phyloP scores from a whole-genome alignment of 1,140 invertebrate species.

The Bombus affinis region DNA sequence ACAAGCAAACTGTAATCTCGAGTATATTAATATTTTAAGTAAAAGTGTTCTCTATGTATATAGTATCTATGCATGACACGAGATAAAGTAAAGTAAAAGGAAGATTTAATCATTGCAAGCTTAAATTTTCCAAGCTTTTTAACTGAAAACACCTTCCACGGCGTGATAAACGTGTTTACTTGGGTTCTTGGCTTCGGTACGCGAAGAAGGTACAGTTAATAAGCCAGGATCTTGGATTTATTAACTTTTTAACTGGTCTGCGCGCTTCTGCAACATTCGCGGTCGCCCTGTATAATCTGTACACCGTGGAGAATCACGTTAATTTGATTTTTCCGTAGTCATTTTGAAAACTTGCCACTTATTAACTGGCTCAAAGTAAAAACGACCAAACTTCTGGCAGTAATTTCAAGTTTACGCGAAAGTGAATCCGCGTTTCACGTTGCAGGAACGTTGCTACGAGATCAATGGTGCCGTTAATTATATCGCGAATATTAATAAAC shows the following conservation, averaged over 20 bases:
- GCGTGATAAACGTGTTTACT: not conserved
- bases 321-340: slow-evolving; percentile 22
- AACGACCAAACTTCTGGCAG: not conserved
- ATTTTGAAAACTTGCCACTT: slow-evolving; percentile 9
- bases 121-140: slow-evolving; percentile 1
- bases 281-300: not conserved
- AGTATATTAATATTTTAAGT: not conserved
- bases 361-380: slow-evolving; percentile 12
- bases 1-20: not conserved
- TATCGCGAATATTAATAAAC: not conserved
- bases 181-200: not conserved
- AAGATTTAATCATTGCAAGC: slow-evolving; percentile 14
- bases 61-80: too few species aligned
- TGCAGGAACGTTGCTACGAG: too few species aligned
- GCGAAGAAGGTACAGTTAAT: not conserved
- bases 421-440: not conserved
- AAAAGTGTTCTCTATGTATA: not conserved
- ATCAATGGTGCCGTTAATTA: not conserved
- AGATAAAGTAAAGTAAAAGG: not conserved
- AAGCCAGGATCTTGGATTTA: slow-evolving; percentile 19
- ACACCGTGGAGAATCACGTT: slow-evolving; percentile 20
- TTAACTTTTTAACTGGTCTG: slow-evolving; percentile 18
- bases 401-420: slow-evolving; percentile 23
- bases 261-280: not conserved
- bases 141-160: not conserved